Evolutionary conservation across 92 coral and sea anemone genomes (phyloP).

Genomic region (Phymanthus crucifer): DNA sequence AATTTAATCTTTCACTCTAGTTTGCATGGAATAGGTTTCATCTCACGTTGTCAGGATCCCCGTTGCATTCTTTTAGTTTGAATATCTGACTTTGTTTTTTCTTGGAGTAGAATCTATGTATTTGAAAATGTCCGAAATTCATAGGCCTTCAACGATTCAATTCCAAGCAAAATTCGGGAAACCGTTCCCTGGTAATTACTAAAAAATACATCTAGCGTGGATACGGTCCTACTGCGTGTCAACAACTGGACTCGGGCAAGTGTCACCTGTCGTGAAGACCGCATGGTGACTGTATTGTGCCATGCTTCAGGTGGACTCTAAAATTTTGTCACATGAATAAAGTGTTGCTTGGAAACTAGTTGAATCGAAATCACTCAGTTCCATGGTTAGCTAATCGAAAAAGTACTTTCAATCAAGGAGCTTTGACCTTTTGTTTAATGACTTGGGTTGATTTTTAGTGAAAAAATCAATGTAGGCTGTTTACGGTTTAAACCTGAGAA

Average conservation of each 20-base stretch:
- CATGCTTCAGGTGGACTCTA: not conserved
- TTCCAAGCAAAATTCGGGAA: too few relatives aligned
- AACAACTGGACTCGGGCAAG: not conserved
- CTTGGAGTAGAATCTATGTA: not conserved
- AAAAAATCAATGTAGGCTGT: not conserved
- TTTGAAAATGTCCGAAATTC: too few relatives aligned
- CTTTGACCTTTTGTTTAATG: not conserved
- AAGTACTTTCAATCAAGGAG: not conserved
- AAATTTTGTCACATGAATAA: not conserved
- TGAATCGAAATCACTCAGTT: too few relatives aligned
- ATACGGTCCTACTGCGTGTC: not conserved
- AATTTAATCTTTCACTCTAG: too few relatives aligned
- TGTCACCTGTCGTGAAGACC: slow-evolving; percentile 1
- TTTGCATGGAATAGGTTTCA: too few relatives aligned
- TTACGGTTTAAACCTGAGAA: not conserved
- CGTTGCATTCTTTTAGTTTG: not conserved
- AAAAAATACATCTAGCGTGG: slow-evolving; percentile 25
- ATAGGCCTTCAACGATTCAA: not conserved
- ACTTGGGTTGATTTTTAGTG: not conserved
- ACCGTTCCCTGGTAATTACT: not conserved
- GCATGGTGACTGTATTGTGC: not conserved
- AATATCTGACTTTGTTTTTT: too few relatives aligned
- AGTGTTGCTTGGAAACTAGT: not conserved
- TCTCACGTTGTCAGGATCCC: too few relatives aligned
- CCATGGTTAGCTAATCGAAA: not conserved